Evolutionary conservation across 1,140 invertebrate genomes (phyloP).

Genomic region (Lepidurus apus): DNA sequence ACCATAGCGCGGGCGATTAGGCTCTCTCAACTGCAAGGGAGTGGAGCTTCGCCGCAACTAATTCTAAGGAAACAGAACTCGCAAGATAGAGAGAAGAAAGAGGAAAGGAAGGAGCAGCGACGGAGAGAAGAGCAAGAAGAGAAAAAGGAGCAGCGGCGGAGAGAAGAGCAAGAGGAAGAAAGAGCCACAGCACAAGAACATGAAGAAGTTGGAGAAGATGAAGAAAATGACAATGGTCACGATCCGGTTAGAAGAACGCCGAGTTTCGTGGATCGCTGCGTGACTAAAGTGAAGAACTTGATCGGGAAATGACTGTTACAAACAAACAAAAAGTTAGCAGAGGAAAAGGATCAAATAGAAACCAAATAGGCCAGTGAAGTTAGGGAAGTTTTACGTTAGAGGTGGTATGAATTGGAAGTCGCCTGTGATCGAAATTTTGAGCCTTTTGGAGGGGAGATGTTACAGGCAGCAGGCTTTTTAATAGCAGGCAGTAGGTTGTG

Average conservation of each 20-base stretch:
- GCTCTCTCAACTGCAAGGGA: neutral
- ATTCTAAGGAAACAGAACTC: neutral
- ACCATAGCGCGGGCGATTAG: constrained; percentile 26
- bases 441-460: neutral
- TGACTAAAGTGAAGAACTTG: constrained; percentile 32
- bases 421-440: neutral
- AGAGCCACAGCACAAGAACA: neutral
- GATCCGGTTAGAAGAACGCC: constrained; percentile 3
- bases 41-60: neutral
- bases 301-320: constrained; percentile 25
- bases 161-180: constrained; percentile 15
- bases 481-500: constrained; percentile 12
- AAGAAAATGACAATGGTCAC: neutral
- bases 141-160: constrained; percentile 14
- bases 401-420: neutral
- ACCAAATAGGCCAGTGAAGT: constrained; percentile 8
- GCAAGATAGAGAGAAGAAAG: neutral
- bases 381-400: neutral
- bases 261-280: constrained; percentile 33
- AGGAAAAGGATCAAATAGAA: neutral
- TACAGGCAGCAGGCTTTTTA: neutral
- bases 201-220: neutral
- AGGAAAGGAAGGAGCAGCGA: neutral
- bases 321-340: neutral
- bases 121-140: constrained; percentile 18